These are phyloP conservation scores for Dinoponera quadriceps DNA, from an alignment of 1,140 invertebrate species.

Conservation along the genomic window DNA sequence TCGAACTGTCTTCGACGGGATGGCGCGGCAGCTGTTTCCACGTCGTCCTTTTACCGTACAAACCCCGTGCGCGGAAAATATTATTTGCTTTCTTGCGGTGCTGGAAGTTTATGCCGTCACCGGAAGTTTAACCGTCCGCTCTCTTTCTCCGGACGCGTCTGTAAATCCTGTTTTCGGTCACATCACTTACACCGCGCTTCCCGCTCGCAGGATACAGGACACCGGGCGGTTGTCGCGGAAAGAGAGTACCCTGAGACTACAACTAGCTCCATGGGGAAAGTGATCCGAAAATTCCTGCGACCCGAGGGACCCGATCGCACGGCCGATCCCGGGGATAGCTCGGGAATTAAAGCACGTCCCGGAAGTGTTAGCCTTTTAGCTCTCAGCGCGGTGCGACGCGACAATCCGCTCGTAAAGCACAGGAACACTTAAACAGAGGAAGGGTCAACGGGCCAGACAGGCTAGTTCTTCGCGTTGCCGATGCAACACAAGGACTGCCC, in stretches of 20 bases:
- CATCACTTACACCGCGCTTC: neutral
- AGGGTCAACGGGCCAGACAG: neutral
- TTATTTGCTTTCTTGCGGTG: slow-evolving; percentile 58
- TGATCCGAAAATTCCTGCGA: neutral
- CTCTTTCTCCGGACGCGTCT: slow-evolving; percentile 20
- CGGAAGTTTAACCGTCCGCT: slow-evolving; percentile 50
- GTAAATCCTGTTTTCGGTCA: slow-evolving; percentile 44
- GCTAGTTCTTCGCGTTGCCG: neutral
- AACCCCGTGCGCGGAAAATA: slow-evolving; percentile 50
- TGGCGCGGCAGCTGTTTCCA: slow-evolving; percentile 58
- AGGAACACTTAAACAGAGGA: neutral
- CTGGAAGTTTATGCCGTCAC: slow-evolving; percentile 50
- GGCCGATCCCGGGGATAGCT: neutral
- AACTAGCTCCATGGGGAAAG: neutral
- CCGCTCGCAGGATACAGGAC: neutral
- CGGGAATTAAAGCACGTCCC: neutral
- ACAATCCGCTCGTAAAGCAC: neutral
- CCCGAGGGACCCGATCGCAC: neutral
- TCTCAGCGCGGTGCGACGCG: slow-evolving; percentile 13
- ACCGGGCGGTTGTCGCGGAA: neutral
- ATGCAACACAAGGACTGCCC: slow-evolving; percentile 8
- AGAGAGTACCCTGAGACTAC: neutral
- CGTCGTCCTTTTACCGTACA: slow-evolving; percentile 18
- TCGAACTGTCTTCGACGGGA: slow-evolving; percentile 63
- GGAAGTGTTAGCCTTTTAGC: neutral